These are phyloP conservation scores for Pagetopsis macropterus DNA, from an alignment of 2,797 vertebrate species.

Conservation along the genomic window DNA sequence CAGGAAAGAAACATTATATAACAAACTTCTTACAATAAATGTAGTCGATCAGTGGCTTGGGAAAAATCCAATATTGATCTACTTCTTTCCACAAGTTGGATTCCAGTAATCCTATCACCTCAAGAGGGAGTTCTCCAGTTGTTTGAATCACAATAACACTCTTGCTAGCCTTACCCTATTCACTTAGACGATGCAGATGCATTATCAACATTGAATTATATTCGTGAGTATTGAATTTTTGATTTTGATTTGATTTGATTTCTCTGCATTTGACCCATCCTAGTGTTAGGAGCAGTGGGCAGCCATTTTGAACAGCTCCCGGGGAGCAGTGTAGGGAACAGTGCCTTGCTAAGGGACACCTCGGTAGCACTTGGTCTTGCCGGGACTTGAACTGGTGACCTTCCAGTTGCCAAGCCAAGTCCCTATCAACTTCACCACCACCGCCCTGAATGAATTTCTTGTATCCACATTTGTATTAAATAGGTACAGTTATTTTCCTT, in stretches of 20 bases:
- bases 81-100: slow-evolving; percentile 3
- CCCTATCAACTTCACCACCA: no score
- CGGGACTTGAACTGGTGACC: no score
- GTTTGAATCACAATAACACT: slow-evolving; percentile 19
- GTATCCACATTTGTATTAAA: not conserved
- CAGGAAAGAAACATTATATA: slow-evolving; percentile 43
- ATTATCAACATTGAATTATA: slow-evolving; percentile 40
- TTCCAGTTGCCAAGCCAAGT: no score
- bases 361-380: no score
- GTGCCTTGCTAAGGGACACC: no score
- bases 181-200: slow-evolving; percentile 18
- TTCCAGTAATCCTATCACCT: slow-evolving; percentile 30
- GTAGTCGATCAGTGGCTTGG: slow-evolving; percentile 31
- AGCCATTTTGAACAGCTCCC: no score
- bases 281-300: no score
- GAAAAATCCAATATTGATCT: slow-evolving; percentile 24
- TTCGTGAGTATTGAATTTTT: slow-evolving; percentile 19
- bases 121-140: not conserved
- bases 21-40: slow-evolving; percentile 42
- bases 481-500: not conserved
- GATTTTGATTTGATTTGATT: no score
- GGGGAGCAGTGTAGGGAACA: no score
- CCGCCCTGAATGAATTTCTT: slow-evolving; percentile 12
- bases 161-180: slow-evolving; percentile 11
- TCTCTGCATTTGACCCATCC: no score